These are phyloP conservation scores for Perca fluviatilis DNA, from an alignment of 2,113 vertebrate genomes.

Conservation along the genomic window DNA sequence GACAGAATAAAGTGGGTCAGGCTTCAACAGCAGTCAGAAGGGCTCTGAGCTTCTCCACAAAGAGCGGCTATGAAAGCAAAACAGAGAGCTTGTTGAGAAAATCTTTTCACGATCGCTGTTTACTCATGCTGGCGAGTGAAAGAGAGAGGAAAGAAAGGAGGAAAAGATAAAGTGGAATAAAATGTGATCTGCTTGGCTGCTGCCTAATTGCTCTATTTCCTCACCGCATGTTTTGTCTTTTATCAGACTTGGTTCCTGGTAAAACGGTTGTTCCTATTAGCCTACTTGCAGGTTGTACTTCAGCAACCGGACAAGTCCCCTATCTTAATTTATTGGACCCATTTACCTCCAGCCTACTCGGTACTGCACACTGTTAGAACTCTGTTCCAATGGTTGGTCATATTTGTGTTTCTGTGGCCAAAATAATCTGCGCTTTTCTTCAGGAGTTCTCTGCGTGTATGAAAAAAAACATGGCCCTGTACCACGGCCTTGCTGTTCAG, in stretches of 20 bases:
- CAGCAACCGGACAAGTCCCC: constrained; percentile 48
- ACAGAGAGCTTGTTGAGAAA: constrained; percentile 53
- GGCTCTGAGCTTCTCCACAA: constrained; percentile 53
- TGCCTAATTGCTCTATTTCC: constrained; percentile 77
- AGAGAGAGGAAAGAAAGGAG: constrained; percentile 52
- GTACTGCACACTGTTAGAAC: background rate
- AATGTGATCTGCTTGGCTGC: constrained; percentile 73
- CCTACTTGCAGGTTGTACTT: constrained; percentile 59
- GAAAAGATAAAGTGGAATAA: constrained; percentile 66
- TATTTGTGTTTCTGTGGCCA: constrained; percentile 42
- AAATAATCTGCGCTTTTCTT: constrained; percentile 28
- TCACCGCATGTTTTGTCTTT: constrained; percentile 70
- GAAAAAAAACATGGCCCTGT: constrained; percentile 1
- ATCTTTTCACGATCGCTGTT: constrained; percentile 64
- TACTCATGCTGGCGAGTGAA: constrained; percentile 40
- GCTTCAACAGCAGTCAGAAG: constrained; percentile 55
- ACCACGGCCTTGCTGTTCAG: constrained; percentile 7
- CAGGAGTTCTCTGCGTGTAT: background rate
- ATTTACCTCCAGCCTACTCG: constrained; percentile 35
- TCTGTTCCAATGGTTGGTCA: constrained; percentile 34
- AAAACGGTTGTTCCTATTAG: constrained; percentile 72
- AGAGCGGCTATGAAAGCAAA: constrained; percentile 56
- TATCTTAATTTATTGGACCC: constrained; percentile 61
- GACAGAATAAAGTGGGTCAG: constrained; percentile 77
- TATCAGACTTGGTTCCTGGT: constrained; percentile 66